Evolutionary conservation across 2,888 invertebrate genomes (phyloP).

Genomic region (Volucella inflata): DNA sequence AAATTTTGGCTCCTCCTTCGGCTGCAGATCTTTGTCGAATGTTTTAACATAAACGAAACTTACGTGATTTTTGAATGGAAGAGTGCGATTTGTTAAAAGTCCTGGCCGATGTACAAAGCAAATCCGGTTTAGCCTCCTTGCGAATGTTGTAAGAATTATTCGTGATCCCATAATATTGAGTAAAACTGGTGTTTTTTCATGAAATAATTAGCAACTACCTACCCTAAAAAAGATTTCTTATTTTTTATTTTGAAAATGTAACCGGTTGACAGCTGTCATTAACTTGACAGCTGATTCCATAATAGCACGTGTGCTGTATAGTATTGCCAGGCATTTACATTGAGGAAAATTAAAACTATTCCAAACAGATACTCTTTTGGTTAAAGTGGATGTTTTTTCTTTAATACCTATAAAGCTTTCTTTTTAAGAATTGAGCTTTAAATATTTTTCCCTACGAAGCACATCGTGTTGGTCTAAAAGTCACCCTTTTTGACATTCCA

Average conservation of each 20-base stretch:
- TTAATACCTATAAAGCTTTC: too few relatives aligned
- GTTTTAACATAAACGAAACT: slow-evolving; percentile 60
- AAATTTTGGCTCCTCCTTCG: slow-evolving; percentile 4
- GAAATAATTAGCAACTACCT: slow-evolving; percentile 1
- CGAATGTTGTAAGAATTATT: slow-evolving; percentile 50
- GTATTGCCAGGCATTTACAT: slow-evolving; percentile 92
- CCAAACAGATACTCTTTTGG: too few relatives aligned
- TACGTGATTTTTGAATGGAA: slow-evolving; percentile 38
- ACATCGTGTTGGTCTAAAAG: too few relatives aligned
- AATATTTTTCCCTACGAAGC: too few relatives aligned
- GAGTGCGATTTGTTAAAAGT: background rate
- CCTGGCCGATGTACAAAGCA: background rate
- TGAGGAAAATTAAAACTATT: too few relatives aligned
- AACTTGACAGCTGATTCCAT: slow-evolving; percentile 92
- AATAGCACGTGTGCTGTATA: slow-evolving; percentile 85
- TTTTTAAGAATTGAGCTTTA: too few relatives aligned
- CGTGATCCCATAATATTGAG: slow-evolving; percentile 55
- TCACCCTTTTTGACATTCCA: too few relatives aligned
- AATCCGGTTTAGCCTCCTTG: background rate
- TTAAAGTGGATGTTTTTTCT: too few relatives aligned
- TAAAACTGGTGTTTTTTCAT: background rate
- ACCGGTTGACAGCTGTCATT: slow-evolving; percentile 93
- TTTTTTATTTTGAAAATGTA: background rate
- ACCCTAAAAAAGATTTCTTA: too few relatives aligned
- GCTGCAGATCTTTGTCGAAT: slow-evolving; percentile 44